Evolutionary conservation across 2,888 invertebrate species (phyloP), one percentile per base, ranked within the genome.

Genomic region (Zonitis immaculata): DNA sequence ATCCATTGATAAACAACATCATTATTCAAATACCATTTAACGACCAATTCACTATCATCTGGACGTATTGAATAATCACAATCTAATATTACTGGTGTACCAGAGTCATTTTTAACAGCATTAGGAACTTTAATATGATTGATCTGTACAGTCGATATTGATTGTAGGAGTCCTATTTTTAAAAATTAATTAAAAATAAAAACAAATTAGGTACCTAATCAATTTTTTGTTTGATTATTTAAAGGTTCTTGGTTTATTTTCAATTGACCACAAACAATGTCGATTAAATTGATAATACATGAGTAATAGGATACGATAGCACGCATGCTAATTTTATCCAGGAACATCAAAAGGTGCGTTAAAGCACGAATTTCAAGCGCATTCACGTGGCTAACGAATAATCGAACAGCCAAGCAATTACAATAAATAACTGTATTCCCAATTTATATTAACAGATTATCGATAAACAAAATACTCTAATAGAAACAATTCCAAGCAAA

Each of bases 1-100:
- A 89, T 89, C 89, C 89, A 90, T 71, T 89, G 89, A 73, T 89
- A 90, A n/a, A 89, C 85, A 0, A 84, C 81, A 45, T 83, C 80
- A 65, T 85, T 82, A 72, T 82, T 83, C 66, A 82, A 80, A 69
- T 83, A 88, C 89, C 90, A 89, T 72, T 89, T 88, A 7, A 89
- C 84, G 3, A 88, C 87, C 16, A 90, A 75, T 0, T 86, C 86
- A 0, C 81, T 79, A 59, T 85, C 84, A 64, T 83, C 83, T 42
- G 78, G 81, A 11, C 81, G 80, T 12, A 84, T 76, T 61, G 77
- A 74, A 67, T 86, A 89, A 65, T 88, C 85, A 66, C 89, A 90
- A 73, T 90, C 89, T 56, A 90, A 75, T 2, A 86, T 79, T 32
- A 82, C 79, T 3, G 82, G 77, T 16, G 59, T 61, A 11, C 71